Percentiles rank a stretch among this genome's conserved stretches.
Conservation (phyloP, 2,797 vertebrate species). For the Gorsachius magnificus region DNA sequence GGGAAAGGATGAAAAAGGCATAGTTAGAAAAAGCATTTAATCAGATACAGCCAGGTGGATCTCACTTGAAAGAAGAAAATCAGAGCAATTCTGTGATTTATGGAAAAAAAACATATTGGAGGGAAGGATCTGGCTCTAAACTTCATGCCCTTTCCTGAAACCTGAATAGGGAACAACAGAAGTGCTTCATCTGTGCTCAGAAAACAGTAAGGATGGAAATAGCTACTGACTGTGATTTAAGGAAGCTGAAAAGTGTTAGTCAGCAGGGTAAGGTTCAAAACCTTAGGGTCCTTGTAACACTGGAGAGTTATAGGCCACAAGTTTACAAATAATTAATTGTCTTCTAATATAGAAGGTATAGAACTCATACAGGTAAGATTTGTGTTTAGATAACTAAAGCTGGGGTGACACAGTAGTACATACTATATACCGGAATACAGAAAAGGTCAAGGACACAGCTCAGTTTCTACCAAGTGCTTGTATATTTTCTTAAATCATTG, state of each 20-base stretch:
- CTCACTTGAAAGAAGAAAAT: background rate
- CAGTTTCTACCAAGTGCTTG: too few species aligned
- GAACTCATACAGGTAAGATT: background rate
- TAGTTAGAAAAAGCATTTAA: background rate
- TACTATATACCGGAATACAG: background rate
- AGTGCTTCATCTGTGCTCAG: background rate
- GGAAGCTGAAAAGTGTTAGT: background rate
- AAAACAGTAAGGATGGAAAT: background rate
- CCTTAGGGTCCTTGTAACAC: background rate
- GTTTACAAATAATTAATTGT: background rate
- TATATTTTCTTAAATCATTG: background rate
- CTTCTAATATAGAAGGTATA: background rate
- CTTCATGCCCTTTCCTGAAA: background rate
- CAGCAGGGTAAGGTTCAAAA: background rate
- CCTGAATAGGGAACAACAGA: background rate
- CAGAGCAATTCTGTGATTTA: background rate
- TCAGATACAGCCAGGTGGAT: background rate
- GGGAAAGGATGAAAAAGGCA: background rate
- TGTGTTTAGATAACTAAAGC: background rate
- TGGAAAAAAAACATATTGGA: fast-evolving
- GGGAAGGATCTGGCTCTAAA: background rate
- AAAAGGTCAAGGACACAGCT: background rate
- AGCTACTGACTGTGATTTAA: background rate
- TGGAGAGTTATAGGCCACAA: background rate
- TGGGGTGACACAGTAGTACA: background rate